Evolutionary conservation across 2,113 vertebrate species (phyloP), one percentile per base, ranked within the genome.

Genomic region (Hystrix cristata): DNA sequence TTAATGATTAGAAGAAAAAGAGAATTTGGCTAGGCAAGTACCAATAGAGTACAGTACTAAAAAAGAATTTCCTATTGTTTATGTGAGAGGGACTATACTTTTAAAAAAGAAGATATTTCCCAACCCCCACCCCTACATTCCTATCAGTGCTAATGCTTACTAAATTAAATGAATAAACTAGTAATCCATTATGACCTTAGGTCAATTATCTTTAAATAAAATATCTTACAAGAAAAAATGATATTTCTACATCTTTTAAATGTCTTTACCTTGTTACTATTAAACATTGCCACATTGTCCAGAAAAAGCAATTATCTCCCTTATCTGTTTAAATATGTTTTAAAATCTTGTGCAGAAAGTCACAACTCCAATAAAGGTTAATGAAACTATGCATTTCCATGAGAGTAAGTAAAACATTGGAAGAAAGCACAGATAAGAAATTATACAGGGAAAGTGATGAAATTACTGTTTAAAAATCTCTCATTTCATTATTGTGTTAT

Each of bases 401-500:
- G 69, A 60, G 46, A 93, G 5, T 94, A 91, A 89, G 64, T 71
- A 62, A 88, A 85, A 72, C 14, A 71, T 31, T 65, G 57, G 34
- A 62, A 76, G 18, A 95, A 81, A 96, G 31, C 5, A 90, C 90
- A 94, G 5, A 64, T 74, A 87, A 89, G 15, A 13, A 90, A 78
- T 82, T 57, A 48, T 29, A 83, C 1, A 31, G 19, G 48, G 31
- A 51, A 89, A 91, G 23, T 64, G 25, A 57, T 76, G 69, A 74
- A 89, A 57, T 79, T 81, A 59, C 51, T 93, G 4, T 78, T 94
- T 57, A 60, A 95, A 81, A 91, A 79, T 87, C 51, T 55, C 18
- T 96, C 1, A 89, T 93, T 86, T 93, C 1, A 65, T 91, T 87
- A 83, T 76, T 81, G 71, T 92, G 5, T 18, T 91, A 84, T 83